Base-by-base conservation (phyloP, 2,797 vertebrate genomes). In the Octomys mimax region DNA sequence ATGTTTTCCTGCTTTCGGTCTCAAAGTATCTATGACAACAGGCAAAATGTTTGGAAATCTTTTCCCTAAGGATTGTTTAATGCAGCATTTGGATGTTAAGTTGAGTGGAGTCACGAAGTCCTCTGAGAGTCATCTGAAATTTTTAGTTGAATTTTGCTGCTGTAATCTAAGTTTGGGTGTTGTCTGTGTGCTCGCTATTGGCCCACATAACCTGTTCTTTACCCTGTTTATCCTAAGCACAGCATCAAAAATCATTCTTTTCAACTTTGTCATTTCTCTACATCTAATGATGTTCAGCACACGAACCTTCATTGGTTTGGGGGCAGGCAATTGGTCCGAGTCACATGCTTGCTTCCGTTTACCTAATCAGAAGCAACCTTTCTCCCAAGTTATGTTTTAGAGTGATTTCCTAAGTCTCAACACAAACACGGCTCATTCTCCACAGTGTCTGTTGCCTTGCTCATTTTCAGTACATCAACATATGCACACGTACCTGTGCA, bases 21-120 rank as follows among this genome's bases (percentile, higher is more conserved):
- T 66, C 52, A 22, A 94, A 91, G 93, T 94, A 95, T 97, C 93
- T 98, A 96, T 97, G 93, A 97, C 95, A 97, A 97, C 95, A 97
- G 86, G 61, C 61, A 96, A 97, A 95, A 94, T 97, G 87, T 92
- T 97, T 84, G 39, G 66, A 87, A 96, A 85, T 89, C 83, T 91
- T 90, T 87, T 95, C 91, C n/a, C 52, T 66, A 68, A 42, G 39
- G 81, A 94, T 95, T 94, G 93, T 78, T 78, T 87, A 95, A 87
- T 96, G 39, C 49, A 89, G 61, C 52, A 75, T 89, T 96, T 94
- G 82, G 77, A 87, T 93, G 61, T 93, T 92, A 93, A 62, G 33
- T 95, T 94, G 61, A 95, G 68, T 84, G 26, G 39, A 92, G 59
- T 64, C 85, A 75, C 57, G 24, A 36, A 95, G 57, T 26, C 61